A percentile compares a stretch with the other conserved stretches of the same genome.
phyloP scores from a whole-genome alignment of 2,113 vertebrate genomes.

The Casuarius casuarius region DNA sequence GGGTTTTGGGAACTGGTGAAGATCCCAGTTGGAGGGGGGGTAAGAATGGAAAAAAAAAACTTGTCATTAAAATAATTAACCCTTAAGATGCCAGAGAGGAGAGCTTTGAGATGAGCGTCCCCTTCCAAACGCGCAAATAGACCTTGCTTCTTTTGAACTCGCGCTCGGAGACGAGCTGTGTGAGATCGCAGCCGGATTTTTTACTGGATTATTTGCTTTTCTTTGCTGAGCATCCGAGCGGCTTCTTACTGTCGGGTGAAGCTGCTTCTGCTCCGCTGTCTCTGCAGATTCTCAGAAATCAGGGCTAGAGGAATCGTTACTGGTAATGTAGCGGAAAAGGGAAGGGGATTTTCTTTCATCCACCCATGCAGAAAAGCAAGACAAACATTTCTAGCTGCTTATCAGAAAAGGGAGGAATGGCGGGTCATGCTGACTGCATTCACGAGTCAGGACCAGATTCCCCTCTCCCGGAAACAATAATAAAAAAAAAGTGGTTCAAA shows the following conservation, averaged over 20 bases:
- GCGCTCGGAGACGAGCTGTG: accelerated
- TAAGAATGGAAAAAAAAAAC: not conserved
- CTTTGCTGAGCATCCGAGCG: not conserved
- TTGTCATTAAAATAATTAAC: not conserved
- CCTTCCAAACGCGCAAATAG: not conserved
- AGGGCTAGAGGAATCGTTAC: accelerated
- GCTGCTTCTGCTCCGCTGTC: not conserved
- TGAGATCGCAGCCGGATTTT: not conserved
- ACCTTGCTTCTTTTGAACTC: not conserved
- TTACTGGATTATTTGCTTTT: not conserved
- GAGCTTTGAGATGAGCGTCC: not conserved
- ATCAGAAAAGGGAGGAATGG: accelerated
- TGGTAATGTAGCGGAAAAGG: accelerated
- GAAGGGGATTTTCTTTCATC: not conserved
- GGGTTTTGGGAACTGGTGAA: not conserved
- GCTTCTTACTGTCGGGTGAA: not conserved
- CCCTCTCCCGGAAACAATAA: not conserved
- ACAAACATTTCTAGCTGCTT: not conserved
- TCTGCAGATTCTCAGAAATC: not conserved
- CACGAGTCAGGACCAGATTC: not conserved
- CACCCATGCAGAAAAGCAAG: not conserved
- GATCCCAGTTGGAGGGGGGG: not conserved
- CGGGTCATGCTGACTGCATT: accelerated
- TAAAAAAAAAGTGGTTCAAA: not conserved
- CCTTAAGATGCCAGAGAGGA: not conserved